Evolutionary conservation across 2,113 vertebrate species (phyloP).

Genomic region (Danionella cerebrum): DNA sequence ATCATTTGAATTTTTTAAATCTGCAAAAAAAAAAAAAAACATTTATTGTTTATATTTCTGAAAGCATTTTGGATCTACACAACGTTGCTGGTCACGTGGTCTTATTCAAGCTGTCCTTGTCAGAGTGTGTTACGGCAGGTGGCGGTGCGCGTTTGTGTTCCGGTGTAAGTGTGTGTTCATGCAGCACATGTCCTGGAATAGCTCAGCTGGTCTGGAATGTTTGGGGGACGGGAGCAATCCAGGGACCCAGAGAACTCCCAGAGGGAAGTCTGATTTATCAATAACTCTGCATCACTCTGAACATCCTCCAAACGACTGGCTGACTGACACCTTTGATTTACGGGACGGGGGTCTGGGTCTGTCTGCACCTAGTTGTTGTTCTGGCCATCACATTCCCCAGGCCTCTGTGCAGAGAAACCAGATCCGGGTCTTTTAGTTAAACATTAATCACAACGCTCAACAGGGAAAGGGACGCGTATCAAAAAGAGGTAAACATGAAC

Average conservation of each 20-base stretch:
- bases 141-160: constrained; percentile 24
- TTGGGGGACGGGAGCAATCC: constrained; percentile 21
- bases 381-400: constrained; percentile 40
- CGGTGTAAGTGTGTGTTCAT: constrained; percentile 21
- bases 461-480: no score
- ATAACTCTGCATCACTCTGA: constrained; percentile 41
- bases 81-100: no score
- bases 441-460: no score
- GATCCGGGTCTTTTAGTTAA: constrained; percentile 52
- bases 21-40: no score
- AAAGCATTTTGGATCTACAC: no score
- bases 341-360: constrained; percentile 36
- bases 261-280: constrained; percentile 48
- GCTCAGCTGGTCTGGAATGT: constrained; percentile 58
- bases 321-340: constrained; percentile 49
- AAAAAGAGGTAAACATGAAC: no score
- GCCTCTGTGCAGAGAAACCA: constrained; percentile 47
- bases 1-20: no score
- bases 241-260: constrained; percentile 46
- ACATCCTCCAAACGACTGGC: constrained; percentile 47
- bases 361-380: constrained; percentile 58
- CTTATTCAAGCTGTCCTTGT: no score
- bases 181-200: constrained; percentile 59
- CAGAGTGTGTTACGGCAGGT: neutral
- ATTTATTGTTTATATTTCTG: no score